Percentiles rank a stretch among this genome's conserved stretches.
These are phyloP conservation scores for Enteromius fasciolatus DNA, from an alignment of 2,797 vertebrate species.

Conservation along the genomic window DNA sequence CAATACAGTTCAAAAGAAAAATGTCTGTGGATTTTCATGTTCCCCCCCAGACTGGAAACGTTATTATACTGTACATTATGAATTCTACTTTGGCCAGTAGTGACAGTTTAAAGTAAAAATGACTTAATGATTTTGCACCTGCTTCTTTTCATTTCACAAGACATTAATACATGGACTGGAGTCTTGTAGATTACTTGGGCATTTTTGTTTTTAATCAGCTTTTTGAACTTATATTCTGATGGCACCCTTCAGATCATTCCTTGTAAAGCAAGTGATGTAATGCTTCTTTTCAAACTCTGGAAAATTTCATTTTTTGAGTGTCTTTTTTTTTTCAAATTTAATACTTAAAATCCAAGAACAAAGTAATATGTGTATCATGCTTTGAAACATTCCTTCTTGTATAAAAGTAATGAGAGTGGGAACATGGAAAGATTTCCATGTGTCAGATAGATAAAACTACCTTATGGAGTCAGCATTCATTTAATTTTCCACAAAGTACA, in stretches of 20 bases:
- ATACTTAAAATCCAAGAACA: not conserved
- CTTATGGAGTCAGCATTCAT: constrained; percentile 16
- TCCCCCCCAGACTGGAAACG: not conserved
- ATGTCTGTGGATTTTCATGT: not conserved
- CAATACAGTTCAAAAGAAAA: not conserved
- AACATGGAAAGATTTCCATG: constrained; percentile 14
- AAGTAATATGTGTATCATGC: not conserved
- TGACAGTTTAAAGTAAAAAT: not conserved
- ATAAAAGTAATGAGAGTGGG: constrained; percentile 1
- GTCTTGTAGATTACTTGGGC: not conserved
- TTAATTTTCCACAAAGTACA: constrained; percentile 22
- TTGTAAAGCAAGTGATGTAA: not conserved
- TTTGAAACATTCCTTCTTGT: not conserved
- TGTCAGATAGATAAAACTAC: constrained; percentile 22
- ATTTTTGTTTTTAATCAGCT: not conserved
- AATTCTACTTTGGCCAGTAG: not conserved
- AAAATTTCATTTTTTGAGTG: not conserved
- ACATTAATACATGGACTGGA: not conserved
- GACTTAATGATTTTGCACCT: too few relatives aligned
- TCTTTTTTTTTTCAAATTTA: not conserved
- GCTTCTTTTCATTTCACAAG: not conserved
- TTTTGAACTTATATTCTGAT: not conserved
- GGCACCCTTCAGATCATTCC: not conserved
- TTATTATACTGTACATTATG: not conserved
- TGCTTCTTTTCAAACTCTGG: not conserved